phyloP scores from a whole-genome alignment of 2,888 invertebrate genomes.

The Parnassius smintheus region DNA sequence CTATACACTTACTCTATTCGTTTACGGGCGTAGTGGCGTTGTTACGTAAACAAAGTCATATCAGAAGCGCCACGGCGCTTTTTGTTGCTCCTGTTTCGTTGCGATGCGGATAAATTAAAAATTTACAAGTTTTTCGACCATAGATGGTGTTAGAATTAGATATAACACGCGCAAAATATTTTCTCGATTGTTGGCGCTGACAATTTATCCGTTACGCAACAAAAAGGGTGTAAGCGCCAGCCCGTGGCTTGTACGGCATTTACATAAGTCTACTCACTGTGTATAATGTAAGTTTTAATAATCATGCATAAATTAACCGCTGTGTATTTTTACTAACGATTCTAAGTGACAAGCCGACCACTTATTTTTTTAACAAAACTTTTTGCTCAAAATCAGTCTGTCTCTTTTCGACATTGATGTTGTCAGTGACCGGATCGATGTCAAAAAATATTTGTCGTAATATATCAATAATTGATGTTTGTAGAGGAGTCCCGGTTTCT shows the following conservation, averaged over 20 bases:
- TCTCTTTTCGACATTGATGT: conserved; percentile 54
- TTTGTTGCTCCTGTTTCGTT: conserved; percentile 48
- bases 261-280: conserved; percentile 74
- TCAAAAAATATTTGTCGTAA: conserved; percentile 47
- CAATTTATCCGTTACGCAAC: conserved; percentile 36
- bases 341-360: conserved; percentile 62
- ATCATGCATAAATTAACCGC: conserved; percentile 71
- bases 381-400: conserved; percentile 75
- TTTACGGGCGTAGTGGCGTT: conserved; percentile 76
- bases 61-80: conserved; percentile 69
- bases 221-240: conserved; percentile 55
- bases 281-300: conserved; percentile 70
- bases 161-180: background rate
- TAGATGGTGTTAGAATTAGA: conserved; percentile 9
- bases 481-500: conserved; percentile 61
- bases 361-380: conserved; percentile 74
- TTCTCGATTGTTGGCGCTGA: conserved; percentile 29
- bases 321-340: conserved; percentile 69
- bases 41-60: conserved; percentile 74
- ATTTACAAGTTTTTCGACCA: background rate
- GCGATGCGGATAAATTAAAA: conserved; percentile 31
- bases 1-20: conserved; percentile 76
- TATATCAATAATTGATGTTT: conserved; percentile 57
- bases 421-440: conserved; percentile 45
- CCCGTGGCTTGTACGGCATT: conserved; percentile 76